Evolutionary conservation across 2,797 vertebrate species (phyloP), one percentile per base, ranked within the genome.

Genomic region (Amblyopsis hoosieri): DNA sequence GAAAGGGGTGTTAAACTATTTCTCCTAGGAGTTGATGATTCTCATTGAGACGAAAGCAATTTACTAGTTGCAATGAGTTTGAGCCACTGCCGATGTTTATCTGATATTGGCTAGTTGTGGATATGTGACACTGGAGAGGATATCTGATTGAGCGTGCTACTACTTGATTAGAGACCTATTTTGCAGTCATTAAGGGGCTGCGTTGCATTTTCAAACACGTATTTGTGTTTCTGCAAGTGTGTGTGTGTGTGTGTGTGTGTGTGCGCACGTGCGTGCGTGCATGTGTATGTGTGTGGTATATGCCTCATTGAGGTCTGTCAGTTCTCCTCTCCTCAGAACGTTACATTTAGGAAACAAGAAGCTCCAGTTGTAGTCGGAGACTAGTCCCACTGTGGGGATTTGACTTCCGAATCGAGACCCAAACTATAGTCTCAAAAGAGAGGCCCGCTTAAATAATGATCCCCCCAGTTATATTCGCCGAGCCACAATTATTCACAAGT

Each of bases 401-500:
- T 67, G 52, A 67, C 64, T 60, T 62, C 57, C 58, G 60, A 64
- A 52, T 31, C 49, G 66, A 56, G 62, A 62, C 59, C 68, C 69
- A 72, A 66, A 66, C 58, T 69, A 53, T 79, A 31, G 46, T 12
- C 71, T 66, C 59, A 29, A 54, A 72, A 61, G 76, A 78, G 64
- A 65, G 62, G 45, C 54, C 62, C 12, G 58, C 57, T 75, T 63
- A 69, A 77, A 68, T 75, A 74, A 82, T 50, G 62, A 73, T 57
- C 64, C 67, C 49, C 66, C 60, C 74, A 78, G 50, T 76, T 69
- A 69, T 74, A 75, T 69, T 50, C 81, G 64, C 66, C 48, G 50
- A 67, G 60, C 55, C 45, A 68, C 69, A 82, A 81, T 80, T 80
- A 80, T 67, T 88, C 77, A 69, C 12, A 48, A 56, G 64, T 79